Evolutionary conservation across 2,888 invertebrate species (phyloP), one percentile per base, ranked within the genome.

Genomic region (Boloria euphrosyne): DNA sequence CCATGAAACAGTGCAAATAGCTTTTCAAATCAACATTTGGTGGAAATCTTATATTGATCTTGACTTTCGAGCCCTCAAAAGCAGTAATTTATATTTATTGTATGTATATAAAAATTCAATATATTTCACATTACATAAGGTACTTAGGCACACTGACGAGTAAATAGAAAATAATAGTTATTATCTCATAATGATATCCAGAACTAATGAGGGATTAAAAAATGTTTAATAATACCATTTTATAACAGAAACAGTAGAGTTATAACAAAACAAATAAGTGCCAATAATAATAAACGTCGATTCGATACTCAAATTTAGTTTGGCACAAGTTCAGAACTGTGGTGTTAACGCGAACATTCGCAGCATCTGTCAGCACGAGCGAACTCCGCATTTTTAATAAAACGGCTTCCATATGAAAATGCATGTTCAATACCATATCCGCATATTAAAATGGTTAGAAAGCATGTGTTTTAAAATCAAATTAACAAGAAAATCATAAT

Each of bases 311-410:
- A 74, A 74, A 78, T 78, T 77, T 80, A 81, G 73, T 69, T 80
- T 80, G 89, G 89, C 89, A 81, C 69, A 76, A 83, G 84, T 87
- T 89, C 89, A 87, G 86, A 82, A 85, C 75, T 80, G 76, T 68
- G 74, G 82, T 79, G 84, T 84, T 87, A 87, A 86, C 83, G 75
- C 73, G 80, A 74, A 79, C 87, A 87, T 89, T 88, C 74, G 63
- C 76, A 77, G 79, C 90, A 90, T 87, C 89, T 90, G 90, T 82
- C 85, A 78, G 78, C 75, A 58, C 13, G 65, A 71, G 71, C 74
- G 68, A 68, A 71, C 73, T 73, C 69, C 68, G 80, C 81, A 81
- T 82, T 86, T 87, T 87, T 88, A 86, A 88, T 87, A 86, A 83
- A 82, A 86, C 74, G 72, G 65, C 70, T 73, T 68, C 68, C 43